phyloP scores from a whole-genome alignment of 2,113 vertebrate species.

The Grallaria varia region DNA sequence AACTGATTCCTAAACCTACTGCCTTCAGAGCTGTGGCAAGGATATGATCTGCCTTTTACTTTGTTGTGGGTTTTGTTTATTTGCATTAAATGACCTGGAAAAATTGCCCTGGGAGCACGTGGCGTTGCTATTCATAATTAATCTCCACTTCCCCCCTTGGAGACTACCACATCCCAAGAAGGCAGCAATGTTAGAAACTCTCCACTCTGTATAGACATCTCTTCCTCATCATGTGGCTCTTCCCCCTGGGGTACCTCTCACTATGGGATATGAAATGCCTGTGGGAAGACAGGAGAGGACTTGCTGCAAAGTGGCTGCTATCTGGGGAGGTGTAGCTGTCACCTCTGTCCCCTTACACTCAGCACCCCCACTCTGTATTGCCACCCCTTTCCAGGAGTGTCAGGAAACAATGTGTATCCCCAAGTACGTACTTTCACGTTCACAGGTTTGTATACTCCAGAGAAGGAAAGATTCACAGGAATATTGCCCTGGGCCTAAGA shows the following conservation, averaged over 20 bases:
- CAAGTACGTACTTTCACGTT: accelerated
- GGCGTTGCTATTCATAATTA: accelerated
- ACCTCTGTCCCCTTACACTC: neutral
- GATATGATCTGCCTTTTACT: neutral
- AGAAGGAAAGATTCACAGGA: neutral
- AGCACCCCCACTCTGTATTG: accelerated
- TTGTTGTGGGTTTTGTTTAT: neutral
- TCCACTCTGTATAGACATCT: neutral
- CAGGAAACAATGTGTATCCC: neutral
- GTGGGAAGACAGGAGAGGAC: neutral
- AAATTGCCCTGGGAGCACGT: neutral
- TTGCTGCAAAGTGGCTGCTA: neutral
- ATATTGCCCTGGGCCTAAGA: neutral
- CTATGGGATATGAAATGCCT: neutral
- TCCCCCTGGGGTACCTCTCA: accelerated
- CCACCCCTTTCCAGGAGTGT: neutral
- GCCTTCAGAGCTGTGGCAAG: neutral
- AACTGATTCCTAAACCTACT: neutral
- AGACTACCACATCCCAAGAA: neutral
- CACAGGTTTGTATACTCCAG: neutral
- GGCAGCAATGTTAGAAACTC: neutral
- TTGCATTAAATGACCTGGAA: neutral
- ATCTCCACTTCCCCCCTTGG: neutral
- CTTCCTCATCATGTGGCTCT: neutral
- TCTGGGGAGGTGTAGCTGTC: neutral